phyloP scores from a whole-genome alignment of 2,113 vertebrate species.

The Orcinus orca region DNA sequence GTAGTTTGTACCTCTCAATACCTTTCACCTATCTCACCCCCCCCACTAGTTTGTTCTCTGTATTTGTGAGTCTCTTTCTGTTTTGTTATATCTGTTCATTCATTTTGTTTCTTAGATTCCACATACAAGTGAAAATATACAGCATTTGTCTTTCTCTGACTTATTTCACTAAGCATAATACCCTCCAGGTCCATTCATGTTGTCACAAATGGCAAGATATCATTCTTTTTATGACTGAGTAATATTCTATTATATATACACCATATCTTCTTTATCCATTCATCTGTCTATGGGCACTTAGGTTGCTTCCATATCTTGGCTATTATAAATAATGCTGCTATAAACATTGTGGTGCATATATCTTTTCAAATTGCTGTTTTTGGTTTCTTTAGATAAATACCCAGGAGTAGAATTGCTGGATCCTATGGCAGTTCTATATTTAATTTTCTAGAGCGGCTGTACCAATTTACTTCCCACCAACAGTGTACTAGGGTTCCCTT shows the following conservation, averaged over 20 bases:
- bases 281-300: not conserved
- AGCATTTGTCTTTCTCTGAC: not conserved
- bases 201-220: not conserved
- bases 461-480: not conserved
- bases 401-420: not conserved
- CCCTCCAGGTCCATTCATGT: not conserved
- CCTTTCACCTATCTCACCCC: not conserved
- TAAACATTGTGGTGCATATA: not conserved
- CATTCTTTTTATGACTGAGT: not conserved
- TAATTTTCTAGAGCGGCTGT: not conserved
- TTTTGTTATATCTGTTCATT: not conserved
- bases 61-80: not conserved
- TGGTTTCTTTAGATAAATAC: not conserved
- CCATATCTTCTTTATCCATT: not conserved
- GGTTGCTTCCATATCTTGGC: not conserved
- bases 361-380: not conserved
- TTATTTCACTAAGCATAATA: not conserved
- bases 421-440: not conserved
- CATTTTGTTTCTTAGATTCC: not conserved
- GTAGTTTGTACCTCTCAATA: not conserved
- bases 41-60: not conserved
- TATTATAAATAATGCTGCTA: not conserved
- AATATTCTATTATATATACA: not conserved
- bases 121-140: not conserved
- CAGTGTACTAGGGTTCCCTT: not conserved